These are phyloP conservation scores for Sweltsa coloradensis DNA, from an alignment of 1,140 invertebrate genomes.

Conservation along the genomic window DNA sequence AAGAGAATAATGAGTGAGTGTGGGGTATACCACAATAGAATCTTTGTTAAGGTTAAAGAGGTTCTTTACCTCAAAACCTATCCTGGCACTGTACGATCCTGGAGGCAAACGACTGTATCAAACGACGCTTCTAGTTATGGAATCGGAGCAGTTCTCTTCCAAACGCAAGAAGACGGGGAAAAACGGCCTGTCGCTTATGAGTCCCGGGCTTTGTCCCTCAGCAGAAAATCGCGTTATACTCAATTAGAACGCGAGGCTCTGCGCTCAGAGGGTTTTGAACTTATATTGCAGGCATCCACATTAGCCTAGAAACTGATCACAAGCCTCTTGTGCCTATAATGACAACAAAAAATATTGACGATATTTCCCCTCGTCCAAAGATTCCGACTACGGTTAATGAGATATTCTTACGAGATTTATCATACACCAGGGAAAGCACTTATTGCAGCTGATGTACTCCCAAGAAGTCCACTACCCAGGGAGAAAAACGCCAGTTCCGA, in stretches of 20 bases:
- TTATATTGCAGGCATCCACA: constrained; percentile 2
- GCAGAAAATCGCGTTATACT: constrained; percentile 8
- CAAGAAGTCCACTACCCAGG: no score
- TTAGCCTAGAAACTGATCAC: constrained; percentile 21
- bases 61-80: not conserved
- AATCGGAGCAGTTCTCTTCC: constrained; percentile 7
- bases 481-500: no score
- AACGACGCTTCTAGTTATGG: constrained; percentile 8
- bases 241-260: constrained; percentile 11
- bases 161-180: constrained; percentile 3
- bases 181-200: constrained; percentile 4
- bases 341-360: constrained; percentile 17
- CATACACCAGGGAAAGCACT: constrained; percentile 11
- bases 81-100: not conserved
- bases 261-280: constrained; percentile 7
- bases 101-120: not conserved
- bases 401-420: constrained; percentile 7
- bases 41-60: not conserved
- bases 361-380: constrained; percentile 18
- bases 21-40: not conserved
- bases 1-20: not conserved
- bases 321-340: constrained; percentile 18
- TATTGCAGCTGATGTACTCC: no score
- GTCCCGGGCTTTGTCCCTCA: constrained; percentile 8
- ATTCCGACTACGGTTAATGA: constrained; percentile 15